Evolutionary conservation across 2,113 vertebrate genomes (phyloP).

Genomic region (Takifugu bimaculatus): DNA sequence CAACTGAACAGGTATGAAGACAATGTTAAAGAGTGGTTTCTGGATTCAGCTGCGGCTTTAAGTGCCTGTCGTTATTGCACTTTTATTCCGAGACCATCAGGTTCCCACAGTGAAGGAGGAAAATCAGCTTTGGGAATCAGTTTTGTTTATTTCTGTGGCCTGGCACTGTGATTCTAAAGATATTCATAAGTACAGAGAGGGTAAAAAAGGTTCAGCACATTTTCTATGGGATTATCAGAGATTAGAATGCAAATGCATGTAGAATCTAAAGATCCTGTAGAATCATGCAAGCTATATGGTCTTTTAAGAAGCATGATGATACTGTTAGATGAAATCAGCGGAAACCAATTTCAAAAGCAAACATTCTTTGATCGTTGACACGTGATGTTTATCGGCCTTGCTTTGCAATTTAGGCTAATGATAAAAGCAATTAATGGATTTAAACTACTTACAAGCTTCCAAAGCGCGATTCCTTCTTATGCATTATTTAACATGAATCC

Average conservation of each 20-base stretch:
- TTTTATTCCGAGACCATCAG: background rate
- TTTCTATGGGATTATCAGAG: constrained; percentile 53
- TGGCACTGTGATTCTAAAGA: background rate
- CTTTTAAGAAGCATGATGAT: constrained; percentile 48
- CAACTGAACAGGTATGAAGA: constrained; percentile 8
- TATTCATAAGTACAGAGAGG: too few relatives aligned
- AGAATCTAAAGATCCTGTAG: constrained; percentile 32
- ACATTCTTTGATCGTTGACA: constrained; percentile 43
- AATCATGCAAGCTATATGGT: constrained; percentile 53
- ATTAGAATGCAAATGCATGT: constrained; percentile 52
- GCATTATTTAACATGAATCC: background rate
- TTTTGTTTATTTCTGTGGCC: background rate
- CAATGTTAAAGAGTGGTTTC: background rate
- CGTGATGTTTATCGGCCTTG: constrained; percentile 12
- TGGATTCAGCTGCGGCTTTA: background rate
- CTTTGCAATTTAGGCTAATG: constrained; percentile 46
- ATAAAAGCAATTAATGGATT: constrained; percentile 1
- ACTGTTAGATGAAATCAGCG: constrained; percentile 51
- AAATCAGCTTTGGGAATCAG: background rate
- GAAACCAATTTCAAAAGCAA: constrained; percentile 47
- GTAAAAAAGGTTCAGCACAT: constrained; percentile 37
- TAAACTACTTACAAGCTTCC: background rate
- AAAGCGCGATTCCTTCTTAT: background rate
- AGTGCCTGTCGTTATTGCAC: constrained; percentile 1
- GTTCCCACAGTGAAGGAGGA: background rate